These are phyloP conservation scores for Matsumurasca onukii DNA, from an alignment of 1,140 invertebrate species.

Conservation along the genomic window DNA sequence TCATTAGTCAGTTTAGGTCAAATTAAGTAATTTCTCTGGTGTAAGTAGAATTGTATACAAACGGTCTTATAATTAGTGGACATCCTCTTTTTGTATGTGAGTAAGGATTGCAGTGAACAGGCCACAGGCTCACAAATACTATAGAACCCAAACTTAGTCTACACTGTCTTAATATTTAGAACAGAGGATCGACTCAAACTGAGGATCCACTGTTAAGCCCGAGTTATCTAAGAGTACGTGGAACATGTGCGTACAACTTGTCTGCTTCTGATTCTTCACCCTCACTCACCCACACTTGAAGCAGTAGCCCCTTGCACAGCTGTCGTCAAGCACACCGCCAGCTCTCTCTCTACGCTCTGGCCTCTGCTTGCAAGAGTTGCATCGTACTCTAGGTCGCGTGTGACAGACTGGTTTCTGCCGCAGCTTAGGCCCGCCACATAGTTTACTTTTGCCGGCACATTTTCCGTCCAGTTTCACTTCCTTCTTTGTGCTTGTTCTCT, in stretches of 20 bases:
- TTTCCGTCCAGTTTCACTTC: slow-evolving; percentile 8
- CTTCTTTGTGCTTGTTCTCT: background rate
- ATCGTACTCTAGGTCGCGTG: background rate
- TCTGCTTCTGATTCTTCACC: background rate
- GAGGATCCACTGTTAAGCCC: background rate
- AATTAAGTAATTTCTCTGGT: too few species aligned
- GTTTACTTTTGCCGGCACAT: background rate
- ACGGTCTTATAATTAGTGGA: too few species aligned
- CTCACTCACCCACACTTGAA: slow-evolving; percentile 4
- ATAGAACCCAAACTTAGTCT: background rate
- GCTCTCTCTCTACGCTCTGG: background rate
- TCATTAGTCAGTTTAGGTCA: too few species aligned
- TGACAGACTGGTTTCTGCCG: slow-evolving; percentile 26
- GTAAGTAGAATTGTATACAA: too few species aligned
- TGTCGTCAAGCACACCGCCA: background rate
- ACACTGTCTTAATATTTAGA: background rate
- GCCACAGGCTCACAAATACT: background rate
- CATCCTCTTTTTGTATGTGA: too few species aligned
- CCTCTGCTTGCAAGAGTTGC: background rate
- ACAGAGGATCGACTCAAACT: background rate
- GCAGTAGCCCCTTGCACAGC: background rate
- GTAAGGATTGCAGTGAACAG: background rate
- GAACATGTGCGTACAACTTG: background rate
- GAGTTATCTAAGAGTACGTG: background rate
- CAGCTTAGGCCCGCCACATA: background rate